These are phyloP conservation scores for Fistularia commersonii DNA, from an alignment of 2,797 vertebrate genomes.

Conservation along the genomic window DNA sequence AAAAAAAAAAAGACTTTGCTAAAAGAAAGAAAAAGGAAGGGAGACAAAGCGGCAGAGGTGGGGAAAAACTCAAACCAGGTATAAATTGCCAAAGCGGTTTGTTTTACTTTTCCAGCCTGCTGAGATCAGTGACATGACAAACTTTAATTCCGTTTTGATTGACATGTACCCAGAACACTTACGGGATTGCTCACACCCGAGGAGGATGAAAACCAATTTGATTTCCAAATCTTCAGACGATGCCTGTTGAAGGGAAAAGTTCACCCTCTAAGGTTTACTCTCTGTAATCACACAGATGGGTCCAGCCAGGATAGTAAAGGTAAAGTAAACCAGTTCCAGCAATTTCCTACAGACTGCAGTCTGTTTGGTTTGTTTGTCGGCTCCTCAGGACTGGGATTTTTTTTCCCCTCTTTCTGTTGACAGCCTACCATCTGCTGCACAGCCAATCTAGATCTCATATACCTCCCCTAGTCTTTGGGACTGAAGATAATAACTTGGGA, in stretches of 20 bases:
- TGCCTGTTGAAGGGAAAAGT: conserved; percentile 20
- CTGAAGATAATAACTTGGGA: conserved; percentile 32
- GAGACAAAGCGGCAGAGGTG: no score
- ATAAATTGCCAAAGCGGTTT: no score
- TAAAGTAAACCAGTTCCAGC: conserved; percentile 41
- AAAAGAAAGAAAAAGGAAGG: no score
- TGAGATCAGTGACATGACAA: background rate
- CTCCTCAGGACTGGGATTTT: conserved; percentile 43
- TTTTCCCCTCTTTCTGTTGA: conserved; percentile 39
- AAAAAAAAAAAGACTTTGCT: no score
- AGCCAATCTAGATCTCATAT: conserved; percentile 52
- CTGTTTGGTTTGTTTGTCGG: conserved; percentile 50
- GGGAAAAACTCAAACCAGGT: no score
- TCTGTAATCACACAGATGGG: conserved; percentile 42
- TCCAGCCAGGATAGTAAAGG: conserved; percentile 45
- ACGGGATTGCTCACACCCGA: conserved; percentile 7
- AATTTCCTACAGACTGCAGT: conserved; percentile 53
- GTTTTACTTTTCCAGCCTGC: no score
- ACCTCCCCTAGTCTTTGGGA: conserved; percentile 41
- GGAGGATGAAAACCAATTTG: conserved; percentile 18
- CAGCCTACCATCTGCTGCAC: conserved; percentile 68
- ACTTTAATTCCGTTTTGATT: conserved; percentile 18
- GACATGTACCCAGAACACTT: conserved; percentile 5
- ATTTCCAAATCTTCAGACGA: conserved; percentile 42
- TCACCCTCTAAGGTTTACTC: conserved; percentile 35